Evolutionary conservation across 2,888 invertebrate species (phyloP).

Genomic region (Leptinotarsa tumamoca): DNA sequence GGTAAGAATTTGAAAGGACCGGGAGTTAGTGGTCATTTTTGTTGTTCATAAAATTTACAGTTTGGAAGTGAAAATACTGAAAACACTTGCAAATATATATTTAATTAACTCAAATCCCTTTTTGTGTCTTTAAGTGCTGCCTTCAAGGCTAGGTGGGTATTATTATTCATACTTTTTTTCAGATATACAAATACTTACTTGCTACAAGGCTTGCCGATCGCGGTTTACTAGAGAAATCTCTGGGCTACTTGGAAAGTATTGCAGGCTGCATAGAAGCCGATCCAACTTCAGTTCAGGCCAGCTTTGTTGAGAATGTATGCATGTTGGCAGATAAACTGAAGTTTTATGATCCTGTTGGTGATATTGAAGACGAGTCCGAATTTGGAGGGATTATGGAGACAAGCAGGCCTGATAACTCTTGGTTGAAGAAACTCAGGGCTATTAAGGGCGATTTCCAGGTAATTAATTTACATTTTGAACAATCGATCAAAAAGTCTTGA

Average conservation of each 20-base stretch:
- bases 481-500: no score
- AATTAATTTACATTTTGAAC: slow-evolving; percentile 41
- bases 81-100: no score
- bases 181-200: slow-evolving; percentile 88
- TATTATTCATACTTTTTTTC: slow-evolving; percentile 54
- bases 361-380: slow-evolving; percentile 59
- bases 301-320: slow-evolving; percentile 70
- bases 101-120: no score
- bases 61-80: no score
- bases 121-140: not conserved
- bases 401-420: slow-evolving; percentile 68
- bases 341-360: slow-evolving; percentile 63
- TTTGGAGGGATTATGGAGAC: slow-evolving; percentile 55
- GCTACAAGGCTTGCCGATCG: slow-evolving; percentile 82
- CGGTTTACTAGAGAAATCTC: slow-evolving; percentile 83
- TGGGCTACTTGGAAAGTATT: slow-evolving; percentile 87
- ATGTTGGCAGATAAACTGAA: slow-evolving; percentile 65
- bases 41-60: no score
- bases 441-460: slow-evolving; percentile 66
- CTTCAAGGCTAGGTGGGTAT: not conserved
- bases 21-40: no score
- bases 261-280: slow-evolving; percentile 75
- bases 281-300: slow-evolving; percentile 68
- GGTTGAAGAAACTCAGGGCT: slow-evolving; percentile 70
- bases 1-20: slow-evolving; percentile 65